phyloP scores from a whole-genome alignment of 2,113 vertebrate genomes.

The Rhadina sibilatrix region DNA sequence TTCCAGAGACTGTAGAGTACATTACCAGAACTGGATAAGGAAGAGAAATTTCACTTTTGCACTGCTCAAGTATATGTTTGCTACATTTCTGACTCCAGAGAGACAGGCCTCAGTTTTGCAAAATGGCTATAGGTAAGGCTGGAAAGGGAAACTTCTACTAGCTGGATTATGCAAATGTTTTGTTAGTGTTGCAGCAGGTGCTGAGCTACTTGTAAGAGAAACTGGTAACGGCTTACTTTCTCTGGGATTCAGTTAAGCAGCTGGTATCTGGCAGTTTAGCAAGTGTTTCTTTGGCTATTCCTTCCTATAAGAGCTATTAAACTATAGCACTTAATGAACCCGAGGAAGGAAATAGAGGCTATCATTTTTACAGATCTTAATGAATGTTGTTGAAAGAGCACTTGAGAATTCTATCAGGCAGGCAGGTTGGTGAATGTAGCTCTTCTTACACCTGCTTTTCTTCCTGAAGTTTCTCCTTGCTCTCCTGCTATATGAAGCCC shows the following conservation, averaged over 20 bases:
- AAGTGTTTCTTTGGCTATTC: background rate
- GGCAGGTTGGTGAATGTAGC: background rate
- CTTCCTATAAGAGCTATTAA: background rate
- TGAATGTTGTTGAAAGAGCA: background rate
- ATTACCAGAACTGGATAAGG: background rate
- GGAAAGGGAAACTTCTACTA: background rate
- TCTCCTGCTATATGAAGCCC: background rate
- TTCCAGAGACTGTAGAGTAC: background rate
- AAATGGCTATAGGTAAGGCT: background rate
- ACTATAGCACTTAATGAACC: background rate
- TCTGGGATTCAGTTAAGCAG: background rate
- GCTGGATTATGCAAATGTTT: background rate
- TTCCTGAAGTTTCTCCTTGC: background rate
- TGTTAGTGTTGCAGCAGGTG: background rate
- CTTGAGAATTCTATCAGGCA: background rate
- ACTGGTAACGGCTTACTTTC: background rate
- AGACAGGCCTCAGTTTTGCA: background rate
- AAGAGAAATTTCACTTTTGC: background rate
- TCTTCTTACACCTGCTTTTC: background rate
- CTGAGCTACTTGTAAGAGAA: background rate
- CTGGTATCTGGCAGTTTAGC: background rate
- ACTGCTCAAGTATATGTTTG: background rate
- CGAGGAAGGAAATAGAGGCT: background rate
- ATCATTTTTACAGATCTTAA: background rate
- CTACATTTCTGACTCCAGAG: background rate